These are phyloP conservation scores for Actinernus sp. DNA, from an alignment of 92 coral and sea anemone genomes.

Conservation along the genomic window DNA sequence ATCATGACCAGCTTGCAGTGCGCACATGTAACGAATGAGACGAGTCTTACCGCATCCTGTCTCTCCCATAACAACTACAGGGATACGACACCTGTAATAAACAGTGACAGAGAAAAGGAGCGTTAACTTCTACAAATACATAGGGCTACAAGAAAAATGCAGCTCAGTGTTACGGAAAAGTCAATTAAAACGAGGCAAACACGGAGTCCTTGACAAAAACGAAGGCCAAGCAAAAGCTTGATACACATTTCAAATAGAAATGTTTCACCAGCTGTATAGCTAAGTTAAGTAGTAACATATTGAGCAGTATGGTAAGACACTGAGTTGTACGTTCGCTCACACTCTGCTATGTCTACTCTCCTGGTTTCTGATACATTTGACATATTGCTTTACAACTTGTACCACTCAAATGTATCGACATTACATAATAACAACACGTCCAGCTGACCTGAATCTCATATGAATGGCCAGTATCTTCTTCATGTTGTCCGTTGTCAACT, in stretches of 20 bases:
- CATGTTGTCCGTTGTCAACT: constrained; percentile 85
- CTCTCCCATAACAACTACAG: constrained; percentile 92
- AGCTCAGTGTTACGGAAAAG: background rate
- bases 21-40: constrained; percentile 85
- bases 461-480: constrained; percentile 93
- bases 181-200: background rate
- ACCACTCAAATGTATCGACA: too few species aligned
- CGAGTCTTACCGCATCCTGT: constrained; percentile 94
- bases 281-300: too few species aligned
- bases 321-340: too few species aligned
- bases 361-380: too few species aligned
- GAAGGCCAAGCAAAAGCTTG: too few species aligned
- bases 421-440: background rate
- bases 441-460: constrained; percentile 86
- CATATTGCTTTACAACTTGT: too few species aligned
- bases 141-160: background rate
- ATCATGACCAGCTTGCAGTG: constrained; percentile 68
- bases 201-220: background rate
- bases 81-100: constrained; percentile 72
- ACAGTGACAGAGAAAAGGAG: background rate
- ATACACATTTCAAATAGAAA: too few species aligned
- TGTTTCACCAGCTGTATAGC: too few species aligned
- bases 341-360: background rate
- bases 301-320: too few species aligned
- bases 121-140: too few species aligned